phyloP scores from a whole-genome alignment of 2,797 vertebrate genomes.

The Erethizon dorsatum region DNA sequence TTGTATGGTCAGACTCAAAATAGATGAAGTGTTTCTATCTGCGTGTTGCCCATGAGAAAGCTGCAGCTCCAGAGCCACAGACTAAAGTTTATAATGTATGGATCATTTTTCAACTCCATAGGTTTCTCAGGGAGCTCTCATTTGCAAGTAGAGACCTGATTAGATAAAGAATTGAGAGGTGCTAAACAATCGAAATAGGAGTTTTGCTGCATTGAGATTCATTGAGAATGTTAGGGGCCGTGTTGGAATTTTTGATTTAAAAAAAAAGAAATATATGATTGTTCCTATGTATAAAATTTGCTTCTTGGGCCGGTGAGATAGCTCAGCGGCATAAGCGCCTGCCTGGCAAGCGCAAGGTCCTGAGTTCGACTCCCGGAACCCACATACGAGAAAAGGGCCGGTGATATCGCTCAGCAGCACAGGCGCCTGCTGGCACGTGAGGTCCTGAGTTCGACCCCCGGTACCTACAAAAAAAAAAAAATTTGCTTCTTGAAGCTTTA shows the following conservation, averaged over 20 bases:
- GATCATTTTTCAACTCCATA: not conserved
- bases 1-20: not conserved
- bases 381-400: no score
- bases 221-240: not conserved
- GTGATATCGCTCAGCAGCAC: no score
- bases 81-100: not conserved
- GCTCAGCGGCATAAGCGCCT: no score
- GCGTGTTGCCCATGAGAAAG: not conserved
- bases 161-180: not conserved
- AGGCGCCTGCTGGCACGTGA: no score
- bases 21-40: not conserved
- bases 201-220: not conserved
- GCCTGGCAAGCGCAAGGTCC: no score
- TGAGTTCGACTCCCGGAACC: no score
- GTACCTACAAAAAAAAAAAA: not conserved
- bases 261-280: not conserved
- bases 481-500: slow-evolving; percentile 8
- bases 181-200: not conserved
- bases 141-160: slow-evolving; percentile 5
- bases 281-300: not conserved
- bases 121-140: not conserved
- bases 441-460: no score
- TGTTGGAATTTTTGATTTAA: not conserved
- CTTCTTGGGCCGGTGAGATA: not conserved
- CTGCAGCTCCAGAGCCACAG: not conserved